Evolutionary conservation across 2,888 invertebrate genomes (phyloP), one percentile per base, ranked within the genome.

Genomic region (Drosophila paracracens): DNA sequence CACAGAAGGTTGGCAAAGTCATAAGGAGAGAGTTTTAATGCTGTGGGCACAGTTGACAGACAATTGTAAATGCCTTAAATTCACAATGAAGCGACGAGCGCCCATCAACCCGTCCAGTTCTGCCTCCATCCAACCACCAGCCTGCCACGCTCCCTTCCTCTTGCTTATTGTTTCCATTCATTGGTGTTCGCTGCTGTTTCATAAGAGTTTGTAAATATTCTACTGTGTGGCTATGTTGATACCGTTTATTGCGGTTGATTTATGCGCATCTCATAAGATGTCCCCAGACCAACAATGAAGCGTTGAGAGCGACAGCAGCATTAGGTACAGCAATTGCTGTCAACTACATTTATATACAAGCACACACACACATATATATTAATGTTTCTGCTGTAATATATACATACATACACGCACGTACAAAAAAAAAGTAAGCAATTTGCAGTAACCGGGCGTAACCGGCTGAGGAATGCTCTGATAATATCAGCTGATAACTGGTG

Each of bases 221-320:
- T 76, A 82, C 83, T 61, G 79, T 71, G 74, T 60, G 74, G 48
- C 54, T 52, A 69, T 80, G 76, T 70, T 81, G 81, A 81, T 81
- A 76, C 73, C 65, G 75, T 73, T 83, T 79, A 77, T 82, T 86
- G 86, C 51, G 86, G 88, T 74, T 86, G 83, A 86, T 86, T 86
- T 86, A 83, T 88, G 81, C 79, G 36, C 58, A 52, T 68, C 60
- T 65, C 76, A 76, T 56, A 79, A 64, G 66, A 61, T 56, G 57
- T 11, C 13, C 18, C 35, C 58, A 48, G 25, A 11, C 61, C 29
- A 58, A 74, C 61, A 77, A 77, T 71, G 71, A 67, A 61, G 64
- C 74, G 77, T 59, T 73, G 79, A 76, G 53, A 57, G 81, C 66
- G 64, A 73, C 60, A 67, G 62, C 71, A 72, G 50, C 66, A 73